Evolutionary conservation across 2,888 invertebrate species (phyloP).

Genomic region (Notocelia uddmanniana): DNA sequence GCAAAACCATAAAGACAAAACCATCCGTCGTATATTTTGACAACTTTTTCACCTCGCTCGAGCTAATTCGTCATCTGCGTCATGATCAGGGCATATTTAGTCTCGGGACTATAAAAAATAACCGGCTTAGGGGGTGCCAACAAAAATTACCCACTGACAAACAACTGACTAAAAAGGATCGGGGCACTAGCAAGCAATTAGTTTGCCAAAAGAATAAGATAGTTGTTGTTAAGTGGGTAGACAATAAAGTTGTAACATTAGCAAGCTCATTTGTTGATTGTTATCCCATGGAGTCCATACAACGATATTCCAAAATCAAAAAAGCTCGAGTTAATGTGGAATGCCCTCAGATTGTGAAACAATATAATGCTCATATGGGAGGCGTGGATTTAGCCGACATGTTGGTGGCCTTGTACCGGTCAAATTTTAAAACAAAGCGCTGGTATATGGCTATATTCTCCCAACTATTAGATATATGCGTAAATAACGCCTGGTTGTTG

Average conservation of each 20-base stretch:
- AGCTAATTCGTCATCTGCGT: slow-evolving; percentile 23
- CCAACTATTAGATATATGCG: too few species aligned
- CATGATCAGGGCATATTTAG: slow-evolving; percentile 32
- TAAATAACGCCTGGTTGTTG: too few species aligned
- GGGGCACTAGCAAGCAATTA: slow-evolving; percentile 36
- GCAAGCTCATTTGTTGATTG: slow-evolving; percentile 38
- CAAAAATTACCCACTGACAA: slow-evolving; percentile 20
- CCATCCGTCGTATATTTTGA: slow-evolving; percentile 38
- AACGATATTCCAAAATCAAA: slow-evolving; percentile 34
- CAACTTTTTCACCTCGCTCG: slow-evolving; percentile 41
- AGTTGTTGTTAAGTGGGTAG: slow-evolving; percentile 45
- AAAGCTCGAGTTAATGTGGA: slow-evolving; percentile 17
- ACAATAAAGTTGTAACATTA: slow-evolving; percentile 45
- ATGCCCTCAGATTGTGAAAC: too few species aligned
- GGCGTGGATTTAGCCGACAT: too few species aligned
- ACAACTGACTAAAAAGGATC: slow-evolving; percentile 31
- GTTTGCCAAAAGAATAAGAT: slow-evolving; percentile 46
- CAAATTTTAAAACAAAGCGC: too few species aligned
- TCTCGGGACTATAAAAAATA: slow-evolving; percentile 18
- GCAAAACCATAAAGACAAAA: slow-evolving; percentile 49
- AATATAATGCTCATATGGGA: too few species aligned
- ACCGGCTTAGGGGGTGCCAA: slow-evolving; percentile 42
- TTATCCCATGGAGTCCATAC: slow-evolving; percentile 33
- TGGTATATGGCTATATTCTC: too few species aligned
- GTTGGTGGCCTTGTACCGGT: too few species aligned